These are phyloP conservation scores for Teleogryllus occipitalis DNA, from an alignment of 1,140 invertebrate genomes.

Conservation along the genomic window DNA sequence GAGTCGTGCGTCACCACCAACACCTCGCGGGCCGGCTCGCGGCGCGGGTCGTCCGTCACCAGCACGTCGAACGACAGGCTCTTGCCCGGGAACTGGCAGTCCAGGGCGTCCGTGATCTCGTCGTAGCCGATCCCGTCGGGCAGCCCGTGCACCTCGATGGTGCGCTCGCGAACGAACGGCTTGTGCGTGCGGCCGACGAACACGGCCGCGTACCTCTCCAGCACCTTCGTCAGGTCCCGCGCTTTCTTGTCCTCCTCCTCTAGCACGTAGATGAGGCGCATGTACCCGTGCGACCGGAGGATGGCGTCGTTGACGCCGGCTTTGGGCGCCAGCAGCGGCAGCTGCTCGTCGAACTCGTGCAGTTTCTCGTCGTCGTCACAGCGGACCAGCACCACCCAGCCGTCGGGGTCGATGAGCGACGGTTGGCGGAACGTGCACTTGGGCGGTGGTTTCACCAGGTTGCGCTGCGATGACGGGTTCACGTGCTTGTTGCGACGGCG, in stretches of 20 bases:
- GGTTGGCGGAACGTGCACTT: neutral
- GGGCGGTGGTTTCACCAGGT: neutral
- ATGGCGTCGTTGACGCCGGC: neutral
- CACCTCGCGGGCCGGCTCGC: neutral
- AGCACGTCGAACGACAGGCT: neutral
- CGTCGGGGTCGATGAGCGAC: neutral
- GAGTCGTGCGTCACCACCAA: neutral
- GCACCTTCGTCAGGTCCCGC: neutral
- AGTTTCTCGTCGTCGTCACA: neutral
- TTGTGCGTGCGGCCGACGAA: neutral
- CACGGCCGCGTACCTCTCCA: neutral
- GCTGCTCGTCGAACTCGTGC: neutral
- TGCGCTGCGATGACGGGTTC: neutral
- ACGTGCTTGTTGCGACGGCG: neutral
- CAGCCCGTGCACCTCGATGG: neutral
- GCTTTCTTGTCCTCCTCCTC: neutral
- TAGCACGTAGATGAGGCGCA: neutral
- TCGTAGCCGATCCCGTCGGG: neutral
- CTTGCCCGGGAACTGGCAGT: neutral
- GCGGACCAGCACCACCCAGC: neutral
- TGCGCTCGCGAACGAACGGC: neutral
- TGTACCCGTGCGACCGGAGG: neutral
- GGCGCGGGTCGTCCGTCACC: neutral
- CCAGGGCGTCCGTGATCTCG: neutral
- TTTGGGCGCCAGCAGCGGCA: neutral